Conservation (phyloP, 2,888 invertebrate species). For the Sarcophaga rosellei region DNA sequence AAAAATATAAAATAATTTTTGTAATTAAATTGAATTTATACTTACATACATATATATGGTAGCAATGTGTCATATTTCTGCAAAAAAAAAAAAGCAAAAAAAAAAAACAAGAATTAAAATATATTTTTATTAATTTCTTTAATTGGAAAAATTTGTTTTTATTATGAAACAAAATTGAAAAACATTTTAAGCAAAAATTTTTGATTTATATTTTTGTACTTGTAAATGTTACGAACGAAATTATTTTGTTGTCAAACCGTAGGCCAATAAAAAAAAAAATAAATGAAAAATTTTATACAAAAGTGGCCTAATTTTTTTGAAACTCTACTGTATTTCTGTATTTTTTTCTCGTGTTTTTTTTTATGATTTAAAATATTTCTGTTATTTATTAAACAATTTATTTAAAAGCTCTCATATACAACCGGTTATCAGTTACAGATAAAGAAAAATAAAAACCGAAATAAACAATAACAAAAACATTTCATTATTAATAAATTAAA, state of each 20-base stretch:
- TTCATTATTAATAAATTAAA: conserved; percentile 61
- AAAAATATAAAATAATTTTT: too few relatives aligned
- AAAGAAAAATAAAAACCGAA: conserved; percentile 7
- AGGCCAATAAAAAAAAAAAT: background rate
- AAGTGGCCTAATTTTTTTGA: background rate
- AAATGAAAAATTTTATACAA: background rate
- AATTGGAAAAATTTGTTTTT: background rate
- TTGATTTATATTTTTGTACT: background rate
- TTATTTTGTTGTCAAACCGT: background rate
- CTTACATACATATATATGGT: too few relatives aligned
- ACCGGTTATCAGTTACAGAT: conserved; percentile 30
- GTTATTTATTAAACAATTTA: conserved; percentile 61
- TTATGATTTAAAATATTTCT: conserved; percentile 39
- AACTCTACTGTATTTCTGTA: background rate
- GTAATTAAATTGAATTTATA: too few relatives aligned
- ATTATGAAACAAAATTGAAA: background rate
- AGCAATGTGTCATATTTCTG: background rate
- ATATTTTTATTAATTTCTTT: background rate
- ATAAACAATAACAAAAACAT: conserved; percentile 21
- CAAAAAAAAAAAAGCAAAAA: background rate
- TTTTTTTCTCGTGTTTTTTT: background rate
- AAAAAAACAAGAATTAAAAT: background rate
- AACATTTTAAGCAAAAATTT: background rate
- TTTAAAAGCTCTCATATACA: conserved; percentile 58
- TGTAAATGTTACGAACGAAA: background rate